These are phyloP conservation scores for Ochotona curzoniae DNA, from an alignment of 2,113 vertebrate genomes.

Conservation along the genomic window DNA sequence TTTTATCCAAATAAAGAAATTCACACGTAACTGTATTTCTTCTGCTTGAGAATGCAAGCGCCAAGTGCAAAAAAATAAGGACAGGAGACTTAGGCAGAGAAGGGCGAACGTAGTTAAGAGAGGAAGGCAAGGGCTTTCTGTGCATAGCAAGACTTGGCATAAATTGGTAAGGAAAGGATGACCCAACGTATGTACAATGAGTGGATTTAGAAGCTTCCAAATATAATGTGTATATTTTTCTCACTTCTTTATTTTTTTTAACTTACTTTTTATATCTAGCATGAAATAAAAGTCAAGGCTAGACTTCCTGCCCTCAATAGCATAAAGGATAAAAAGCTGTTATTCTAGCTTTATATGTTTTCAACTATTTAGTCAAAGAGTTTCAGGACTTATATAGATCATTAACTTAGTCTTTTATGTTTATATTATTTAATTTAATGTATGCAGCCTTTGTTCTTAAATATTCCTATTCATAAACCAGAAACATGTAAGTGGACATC, in stretches of 20 bases:
- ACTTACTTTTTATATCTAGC: conserved; percentile 26
- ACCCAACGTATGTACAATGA: conserved; percentile 23
- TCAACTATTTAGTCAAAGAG: conserved; percentile 60
- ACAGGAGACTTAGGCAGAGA: background rate
- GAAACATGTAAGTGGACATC: conserved; percentile 62
- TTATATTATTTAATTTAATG: conserved; percentile 69
- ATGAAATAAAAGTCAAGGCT: conserved; percentile 31
- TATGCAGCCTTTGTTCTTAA: conserved; percentile 58
- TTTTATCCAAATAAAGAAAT: background rate
- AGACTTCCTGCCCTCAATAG: conserved; percentile 10
- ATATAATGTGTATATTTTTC: background rate
- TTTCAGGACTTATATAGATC: conserved; percentile 62
- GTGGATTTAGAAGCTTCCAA: background rate
- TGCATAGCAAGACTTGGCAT: background rate
- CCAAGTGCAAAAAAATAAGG: conserved; percentile 45
- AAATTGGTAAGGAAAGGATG: background rate
- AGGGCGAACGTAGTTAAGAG: background rate
- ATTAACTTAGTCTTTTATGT: conserved; percentile 50
- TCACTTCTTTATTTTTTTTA: background rate
- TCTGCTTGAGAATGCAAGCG: background rate
- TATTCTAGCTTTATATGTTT: conserved; percentile 57
- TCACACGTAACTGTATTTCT: conserved; percentile 20
- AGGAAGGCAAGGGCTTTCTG: background rate
- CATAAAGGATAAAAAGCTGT: conserved; percentile 64
- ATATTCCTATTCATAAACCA: conserved; percentile 53